Conservation (phyloP, 2,888 invertebrate genomes). For the Tupiocoris notatus region DNA sequence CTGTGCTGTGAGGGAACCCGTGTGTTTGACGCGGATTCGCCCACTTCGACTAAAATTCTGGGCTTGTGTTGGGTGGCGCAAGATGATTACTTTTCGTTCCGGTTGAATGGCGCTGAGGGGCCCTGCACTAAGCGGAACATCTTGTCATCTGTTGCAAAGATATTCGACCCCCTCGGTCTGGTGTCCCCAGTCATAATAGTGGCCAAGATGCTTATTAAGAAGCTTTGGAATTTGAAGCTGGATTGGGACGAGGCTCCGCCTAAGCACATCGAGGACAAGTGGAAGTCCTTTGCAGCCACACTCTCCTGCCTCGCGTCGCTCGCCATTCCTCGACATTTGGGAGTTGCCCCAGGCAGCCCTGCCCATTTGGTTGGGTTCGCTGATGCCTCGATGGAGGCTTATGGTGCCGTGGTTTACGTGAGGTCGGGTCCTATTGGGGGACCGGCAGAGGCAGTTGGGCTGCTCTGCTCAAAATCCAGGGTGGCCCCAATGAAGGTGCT, state of each 20-base stretch:
- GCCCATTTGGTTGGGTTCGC: not conserved
- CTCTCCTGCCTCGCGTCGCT: not conserved
- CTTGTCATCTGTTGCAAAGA: not conserved
- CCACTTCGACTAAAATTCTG: too few species aligned
- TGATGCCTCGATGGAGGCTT: constrained; percentile 2
- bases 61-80: too few species aligned
- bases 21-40: too few species aligned
- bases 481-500: too few species aligned
- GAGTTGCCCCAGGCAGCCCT: not conserved
- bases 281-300: not conserved
- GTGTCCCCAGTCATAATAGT: constrained; percentile 1
- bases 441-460: not conserved
- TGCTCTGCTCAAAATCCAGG: too few species aligned
- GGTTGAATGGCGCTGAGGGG: not conserved
- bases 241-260: too few species aligned
- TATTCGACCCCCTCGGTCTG: constrained; percentile 23
- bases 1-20: too few species aligned
- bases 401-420: constrained; percentile 15
- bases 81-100: not conserved
- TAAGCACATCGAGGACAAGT: not conserved
- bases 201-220: not conserved
- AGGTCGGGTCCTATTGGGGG: not conserved
- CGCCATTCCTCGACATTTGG: not conserved
- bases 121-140: not conserved
- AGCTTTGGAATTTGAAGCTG: too few species aligned